A percentile compares a stretch with the other conserved stretches of the same genome.
phyloP scores from a whole-genome alignment of 2,888 invertebrate genomes.

The Cheilosia grossa region DNA sequence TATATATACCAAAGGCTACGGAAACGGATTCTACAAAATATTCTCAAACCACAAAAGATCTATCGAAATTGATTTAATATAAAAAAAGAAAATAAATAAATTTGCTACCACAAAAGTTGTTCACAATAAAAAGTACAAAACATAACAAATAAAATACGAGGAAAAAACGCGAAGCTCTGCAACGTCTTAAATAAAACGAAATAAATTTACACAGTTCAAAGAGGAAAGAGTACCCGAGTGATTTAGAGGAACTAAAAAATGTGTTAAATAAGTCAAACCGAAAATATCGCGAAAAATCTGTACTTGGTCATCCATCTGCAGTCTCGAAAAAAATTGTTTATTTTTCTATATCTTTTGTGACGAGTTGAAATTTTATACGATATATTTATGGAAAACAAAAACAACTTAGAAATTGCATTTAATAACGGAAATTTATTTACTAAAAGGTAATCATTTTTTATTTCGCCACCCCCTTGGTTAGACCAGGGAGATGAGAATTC shows the following conservation, averaged over 20 bases:
- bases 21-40: conserved; percentile 68
- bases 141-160: neutral
- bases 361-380: conserved; percentile 62
- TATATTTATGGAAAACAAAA: conserved; percentile 83
- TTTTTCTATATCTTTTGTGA: conserved; percentile 45
- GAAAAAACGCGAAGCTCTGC: conserved; percentile 30
- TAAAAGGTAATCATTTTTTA: conserved; percentile 80
- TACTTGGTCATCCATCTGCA: conserved; percentile 20
- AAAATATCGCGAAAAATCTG: conserved; percentile 41
- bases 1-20: conserved; percentile 46
- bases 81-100: conserved; percentile 45
- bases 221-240: conserved; percentile 18
- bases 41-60: conserved; percentile 45
- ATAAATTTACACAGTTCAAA: conserved; percentile 6
- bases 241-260: conserved; percentile 45
- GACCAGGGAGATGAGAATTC: conserved; percentile 24
- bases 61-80: conserved; percentile 34
- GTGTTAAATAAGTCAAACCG: conserved; percentile 4
- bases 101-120: conserved; percentile 75
- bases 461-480: conserved; percentile 33
- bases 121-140: conserved; percentile 69
- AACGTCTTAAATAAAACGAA: conserved; percentile 12
- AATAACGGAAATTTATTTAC: conserved; percentile 83
- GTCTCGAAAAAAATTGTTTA: neutral
- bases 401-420: conserved; percentile 83